Percentiles rank a stretch among this genome's conserved stretches.
Conservation (phyloP, 2,113 vertebrate species). For the Calcarius ornatus region DNA sequence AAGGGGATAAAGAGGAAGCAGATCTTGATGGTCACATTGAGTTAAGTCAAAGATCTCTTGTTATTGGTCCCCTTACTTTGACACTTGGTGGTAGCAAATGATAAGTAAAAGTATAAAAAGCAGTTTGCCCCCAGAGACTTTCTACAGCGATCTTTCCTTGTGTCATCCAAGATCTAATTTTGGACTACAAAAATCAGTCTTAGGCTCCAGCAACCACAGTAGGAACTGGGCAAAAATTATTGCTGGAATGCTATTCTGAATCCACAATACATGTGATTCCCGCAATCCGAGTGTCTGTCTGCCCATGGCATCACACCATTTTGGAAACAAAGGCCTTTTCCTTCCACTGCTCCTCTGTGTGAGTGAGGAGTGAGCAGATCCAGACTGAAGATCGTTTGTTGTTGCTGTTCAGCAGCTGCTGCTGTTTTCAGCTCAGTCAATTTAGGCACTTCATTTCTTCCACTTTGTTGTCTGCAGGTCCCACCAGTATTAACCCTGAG, state of each 20-base stretch:
- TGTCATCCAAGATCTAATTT: background rate
- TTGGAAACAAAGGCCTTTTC: background rate
- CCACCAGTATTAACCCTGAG: background rate
- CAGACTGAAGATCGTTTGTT: background rate
- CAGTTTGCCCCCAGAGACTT: fast-evolving
- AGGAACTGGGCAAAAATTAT: background rate
- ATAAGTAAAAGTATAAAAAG: background rate
- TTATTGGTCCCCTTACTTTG: background rate
- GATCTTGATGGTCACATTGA: background rate
- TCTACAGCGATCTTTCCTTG: background rate
- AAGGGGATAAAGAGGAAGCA: background rate
- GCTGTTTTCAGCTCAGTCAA: background rate
- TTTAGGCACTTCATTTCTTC: background rate
- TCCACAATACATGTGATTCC: background rate
- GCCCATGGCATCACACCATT: background rate
- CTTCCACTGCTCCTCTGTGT: background rate
- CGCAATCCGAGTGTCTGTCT: background rate
- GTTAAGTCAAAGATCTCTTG: background rate
- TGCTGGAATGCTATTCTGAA: background rate
- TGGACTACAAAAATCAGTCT: background rate
- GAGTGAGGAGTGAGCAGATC: background rate
- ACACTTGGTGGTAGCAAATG: background rate
- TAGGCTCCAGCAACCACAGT: background rate
- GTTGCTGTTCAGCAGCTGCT: background rate
- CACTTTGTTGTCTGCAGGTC: background rate